Evolutionary conservation across 2,797 vertebrate genomes (phyloP).

Genomic region (Menidia menidia): DNA sequence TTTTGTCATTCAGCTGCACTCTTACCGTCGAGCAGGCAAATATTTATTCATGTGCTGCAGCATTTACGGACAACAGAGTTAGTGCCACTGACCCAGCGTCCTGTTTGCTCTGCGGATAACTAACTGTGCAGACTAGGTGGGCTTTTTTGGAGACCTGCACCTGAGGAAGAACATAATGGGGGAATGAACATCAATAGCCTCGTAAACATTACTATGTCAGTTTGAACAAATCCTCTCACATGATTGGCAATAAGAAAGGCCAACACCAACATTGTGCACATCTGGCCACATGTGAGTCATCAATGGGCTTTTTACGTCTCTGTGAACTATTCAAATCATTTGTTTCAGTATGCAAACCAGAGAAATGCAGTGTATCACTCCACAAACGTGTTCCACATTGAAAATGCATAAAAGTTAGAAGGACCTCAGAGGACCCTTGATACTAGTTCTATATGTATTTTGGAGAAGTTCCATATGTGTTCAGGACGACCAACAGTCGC

Average conservation of each 20-base stretch:
- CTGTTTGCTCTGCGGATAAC: slow-evolving; percentile 11
- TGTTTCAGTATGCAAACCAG: not conserved
- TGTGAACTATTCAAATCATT: not conserved
- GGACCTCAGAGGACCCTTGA: too few relatives aligned
- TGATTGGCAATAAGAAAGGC: not conserved
- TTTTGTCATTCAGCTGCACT: not conserved
- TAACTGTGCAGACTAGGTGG: not conserved
- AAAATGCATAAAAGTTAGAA: not conserved
- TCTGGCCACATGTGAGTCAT: not conserved
- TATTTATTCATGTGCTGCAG: not conserved
- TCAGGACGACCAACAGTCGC: too few relatives aligned
- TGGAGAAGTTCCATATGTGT: too few relatives aligned
- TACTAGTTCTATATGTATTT: too few relatives aligned
- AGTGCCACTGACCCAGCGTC: not conserved
- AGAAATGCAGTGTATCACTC: not conserved
- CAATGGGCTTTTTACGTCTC: not conserved
- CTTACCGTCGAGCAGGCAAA: not conserved
- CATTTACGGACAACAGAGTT: slow-evolving; percentile 3
- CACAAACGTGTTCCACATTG: not conserved
- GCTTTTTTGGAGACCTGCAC: not conserved
- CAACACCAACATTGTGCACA: not conserved
- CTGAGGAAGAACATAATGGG: not conserved
- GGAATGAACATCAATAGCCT: not conserved
- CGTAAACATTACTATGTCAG: not conserved
- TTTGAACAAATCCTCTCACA: not conserved